phyloP scores from a whole-genome alignment of 2,797 vertebrate genomes.

The Microhierax caerulescens region DNA sequence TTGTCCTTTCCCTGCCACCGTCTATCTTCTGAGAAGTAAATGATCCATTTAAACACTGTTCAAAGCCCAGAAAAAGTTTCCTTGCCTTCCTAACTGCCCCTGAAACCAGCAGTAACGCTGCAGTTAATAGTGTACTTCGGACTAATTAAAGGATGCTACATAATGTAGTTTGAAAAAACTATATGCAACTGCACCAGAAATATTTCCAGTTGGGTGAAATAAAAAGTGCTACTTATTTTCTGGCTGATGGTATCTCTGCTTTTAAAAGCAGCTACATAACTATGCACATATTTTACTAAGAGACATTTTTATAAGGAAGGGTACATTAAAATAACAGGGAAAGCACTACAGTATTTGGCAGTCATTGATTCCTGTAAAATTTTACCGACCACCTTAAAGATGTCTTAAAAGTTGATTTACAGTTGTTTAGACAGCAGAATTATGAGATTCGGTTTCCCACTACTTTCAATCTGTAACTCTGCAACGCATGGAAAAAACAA shows the following conservation, averaged over 20 bases:
- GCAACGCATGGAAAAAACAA: neutral
- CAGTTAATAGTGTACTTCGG: neutral
- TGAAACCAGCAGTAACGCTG: neutral
- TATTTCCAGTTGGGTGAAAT: neutral
- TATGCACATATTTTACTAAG: neutral
- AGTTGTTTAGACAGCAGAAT: neutral
- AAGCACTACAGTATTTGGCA: neutral
- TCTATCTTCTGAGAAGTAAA: neutral
- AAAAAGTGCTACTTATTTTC: neutral
- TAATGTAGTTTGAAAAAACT: neutral
- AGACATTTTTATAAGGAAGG: neutral
- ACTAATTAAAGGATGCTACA: neutral
- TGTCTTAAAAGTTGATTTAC: neutral
- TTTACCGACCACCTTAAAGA: neutral
- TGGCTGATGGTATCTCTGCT: neutral
- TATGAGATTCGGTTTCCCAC: neutral
- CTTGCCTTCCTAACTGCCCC: neutral
- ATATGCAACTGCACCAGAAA: neutral
- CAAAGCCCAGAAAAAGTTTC: neutral
- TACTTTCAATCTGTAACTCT: neutral
- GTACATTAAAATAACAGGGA: neutral
- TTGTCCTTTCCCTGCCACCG: neutral
- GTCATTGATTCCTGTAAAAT: neutral
- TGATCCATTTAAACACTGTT: neutral
- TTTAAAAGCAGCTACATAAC: neutral